A percentile compares a stretch with the other conserved stretches of the same genome.
These are phyloP conservation scores for Uropetala carovei DNA, from an alignment of 2,888 invertebrate species.

Conservation along the genomic window DNA sequence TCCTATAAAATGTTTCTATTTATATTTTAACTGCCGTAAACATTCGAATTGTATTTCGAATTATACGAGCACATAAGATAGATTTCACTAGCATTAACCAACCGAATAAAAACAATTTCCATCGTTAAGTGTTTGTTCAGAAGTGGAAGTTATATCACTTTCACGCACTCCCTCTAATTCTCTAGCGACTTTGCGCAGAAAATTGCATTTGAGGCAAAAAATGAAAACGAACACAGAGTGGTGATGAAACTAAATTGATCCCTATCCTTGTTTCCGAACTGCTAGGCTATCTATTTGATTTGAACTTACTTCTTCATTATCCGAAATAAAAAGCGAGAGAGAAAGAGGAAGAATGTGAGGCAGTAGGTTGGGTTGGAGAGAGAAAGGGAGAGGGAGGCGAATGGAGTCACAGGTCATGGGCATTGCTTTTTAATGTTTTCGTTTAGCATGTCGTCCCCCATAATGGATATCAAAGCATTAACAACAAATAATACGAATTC, in stretches of 20 bases:
- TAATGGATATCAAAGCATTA: too few relatives aligned
- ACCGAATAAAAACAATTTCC: too few relatives aligned
- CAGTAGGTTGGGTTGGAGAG: not conserved
- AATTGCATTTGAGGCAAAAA: not conserved
- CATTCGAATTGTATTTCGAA: too few relatives aligned
- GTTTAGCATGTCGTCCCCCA: not conserved
- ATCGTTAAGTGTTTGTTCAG: not conserved
- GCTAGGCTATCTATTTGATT: not conserved
- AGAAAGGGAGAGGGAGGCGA: not conserved
- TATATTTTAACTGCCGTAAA: too few relatives aligned
- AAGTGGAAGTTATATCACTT: not conserved
- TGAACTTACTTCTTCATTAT: not conserved
- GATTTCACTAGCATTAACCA: too few relatives aligned
- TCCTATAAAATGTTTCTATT: too few relatives aligned
- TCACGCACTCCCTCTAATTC: not conserved
- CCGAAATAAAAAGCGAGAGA: not conserved
- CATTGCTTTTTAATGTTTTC: not conserved
- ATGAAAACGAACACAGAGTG: not conserved
- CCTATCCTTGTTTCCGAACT: constrained; percentile 29
- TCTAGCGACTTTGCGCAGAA: not conserved
- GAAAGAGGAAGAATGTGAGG: not conserved
- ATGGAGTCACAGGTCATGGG: not conserved
- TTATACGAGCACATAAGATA: too few relatives aligned
- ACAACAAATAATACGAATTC: too few relatives aligned
- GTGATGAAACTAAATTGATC: constrained; percentile 11